phyloP scores from a whole-genome alignment of 2,888 invertebrate genomes.

The Myopa testacea region DNA sequence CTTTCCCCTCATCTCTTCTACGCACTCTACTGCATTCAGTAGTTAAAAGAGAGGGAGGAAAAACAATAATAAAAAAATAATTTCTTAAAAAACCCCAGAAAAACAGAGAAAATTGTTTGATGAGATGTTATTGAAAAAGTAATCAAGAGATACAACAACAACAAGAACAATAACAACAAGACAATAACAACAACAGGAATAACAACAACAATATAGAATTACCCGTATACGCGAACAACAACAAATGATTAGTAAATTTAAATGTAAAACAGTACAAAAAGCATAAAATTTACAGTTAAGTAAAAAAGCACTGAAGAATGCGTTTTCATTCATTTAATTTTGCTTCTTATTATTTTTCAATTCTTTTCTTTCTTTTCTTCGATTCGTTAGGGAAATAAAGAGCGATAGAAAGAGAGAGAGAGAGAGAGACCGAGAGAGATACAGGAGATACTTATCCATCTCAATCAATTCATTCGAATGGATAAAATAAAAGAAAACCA shows the following conservation, averaged over 20 bases:
- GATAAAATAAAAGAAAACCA: background rate
- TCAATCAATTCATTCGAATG: background rate
- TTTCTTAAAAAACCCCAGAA: background rate
- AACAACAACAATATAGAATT: background rate
- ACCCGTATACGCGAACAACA: background rate
- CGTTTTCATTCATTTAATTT: background rate
- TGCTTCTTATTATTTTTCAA: background rate
- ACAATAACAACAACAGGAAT: background rate
- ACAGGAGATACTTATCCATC: background rate
- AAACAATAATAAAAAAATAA: background rate
- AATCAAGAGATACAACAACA: background rate
- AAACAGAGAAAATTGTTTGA: constrained; percentile 9
- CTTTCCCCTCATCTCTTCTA: background rate
- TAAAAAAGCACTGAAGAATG: background rate
- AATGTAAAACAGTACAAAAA: background rate
- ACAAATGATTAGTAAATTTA: background rate
- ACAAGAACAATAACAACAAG: background rate
- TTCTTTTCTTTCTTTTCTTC: too few relatives aligned
- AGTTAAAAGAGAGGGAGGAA: too few relatives aligned
- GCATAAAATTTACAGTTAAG: background rate
- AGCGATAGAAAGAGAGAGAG: background rate
- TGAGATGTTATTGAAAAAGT: constrained; percentile 16
- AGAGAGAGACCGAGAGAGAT: background rate
- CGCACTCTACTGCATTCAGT: background rate
- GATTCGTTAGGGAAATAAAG: background rate